Conservation (phyloP, 2,797 vertebrate genomes). For the Rhabdophis nuchalis region DNA sequence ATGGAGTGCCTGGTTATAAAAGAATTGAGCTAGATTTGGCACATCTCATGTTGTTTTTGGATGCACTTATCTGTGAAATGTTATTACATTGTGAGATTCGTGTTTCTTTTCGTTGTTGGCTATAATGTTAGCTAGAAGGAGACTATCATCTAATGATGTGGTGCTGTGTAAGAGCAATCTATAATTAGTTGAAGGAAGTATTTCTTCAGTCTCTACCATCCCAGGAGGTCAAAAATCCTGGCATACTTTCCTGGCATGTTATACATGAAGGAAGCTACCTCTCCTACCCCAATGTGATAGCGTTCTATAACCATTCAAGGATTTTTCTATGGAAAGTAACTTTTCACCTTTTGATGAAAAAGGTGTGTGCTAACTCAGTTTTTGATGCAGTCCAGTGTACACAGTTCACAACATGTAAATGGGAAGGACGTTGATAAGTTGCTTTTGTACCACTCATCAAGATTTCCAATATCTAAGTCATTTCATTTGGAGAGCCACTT, state of each 20-base stretch:
- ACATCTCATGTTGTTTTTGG: not conserved
- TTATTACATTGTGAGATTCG: not conserved
- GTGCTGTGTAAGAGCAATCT: not conserved
- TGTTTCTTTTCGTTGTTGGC: not conserved
- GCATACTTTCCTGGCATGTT: not conserved
- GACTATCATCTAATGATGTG: not conserved
- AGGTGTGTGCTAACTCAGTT: not conserved
- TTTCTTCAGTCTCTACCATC: not conserved
- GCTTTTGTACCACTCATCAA: not conserved
- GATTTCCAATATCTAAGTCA: not conserved
- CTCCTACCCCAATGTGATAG: not conserved
- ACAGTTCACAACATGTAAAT: not conserved
- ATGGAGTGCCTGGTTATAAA: not conserved
- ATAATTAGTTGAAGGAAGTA: not conserved
- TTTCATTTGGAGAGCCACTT: not conserved
- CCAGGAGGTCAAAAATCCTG: not conserved
- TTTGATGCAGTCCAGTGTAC: not conserved
- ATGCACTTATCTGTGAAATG: not conserved
- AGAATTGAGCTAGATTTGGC: constrained; percentile 6
- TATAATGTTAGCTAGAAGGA: not conserved
- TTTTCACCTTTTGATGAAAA: not conserved
- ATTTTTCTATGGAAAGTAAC: not conserved
- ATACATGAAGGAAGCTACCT: not conserved
- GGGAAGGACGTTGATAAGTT: not conserved
- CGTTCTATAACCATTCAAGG: not conserved